Evolutionary conservation across 2,797 vertebrate species (phyloP).

Genomic region (Pampus argenteus): DNA sequence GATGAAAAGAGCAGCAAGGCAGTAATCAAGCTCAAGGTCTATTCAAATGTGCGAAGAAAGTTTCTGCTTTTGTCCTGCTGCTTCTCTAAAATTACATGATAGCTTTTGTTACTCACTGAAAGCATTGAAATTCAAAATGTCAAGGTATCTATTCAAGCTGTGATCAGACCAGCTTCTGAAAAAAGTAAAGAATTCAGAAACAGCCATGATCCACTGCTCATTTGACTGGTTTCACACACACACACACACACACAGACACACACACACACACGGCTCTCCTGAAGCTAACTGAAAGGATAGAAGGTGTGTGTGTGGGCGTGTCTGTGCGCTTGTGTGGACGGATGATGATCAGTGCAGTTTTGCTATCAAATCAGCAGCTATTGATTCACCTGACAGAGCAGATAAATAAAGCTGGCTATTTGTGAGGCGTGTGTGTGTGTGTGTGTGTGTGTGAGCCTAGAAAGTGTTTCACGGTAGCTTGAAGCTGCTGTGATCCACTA

Average conservation of each 20-base stretch:
- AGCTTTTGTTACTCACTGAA: conserved; percentile 30
- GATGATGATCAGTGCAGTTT: conserved; percentile 64
- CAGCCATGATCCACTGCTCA: not conserved
- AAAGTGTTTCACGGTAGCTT: conserved; percentile 61
- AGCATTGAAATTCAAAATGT: conserved; percentile 39
- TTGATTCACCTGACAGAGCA: conserved; percentile 78
- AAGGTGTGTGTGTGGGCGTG: conserved; percentile 23
- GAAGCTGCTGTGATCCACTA: conserved; percentile 76
- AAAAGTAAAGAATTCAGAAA: conserved; percentile 11
- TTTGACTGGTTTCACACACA: conserved; percentile 23
- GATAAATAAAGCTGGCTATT: conserved; percentile 73
- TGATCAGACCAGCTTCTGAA: conserved; percentile 24
- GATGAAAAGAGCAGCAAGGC: conserved; percentile 21
- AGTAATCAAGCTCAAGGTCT: conserved; percentile 43
- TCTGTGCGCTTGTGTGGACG: conserved; percentile 19
- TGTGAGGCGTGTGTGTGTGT: conserved; percentile 24
- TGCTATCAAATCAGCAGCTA: conserved; percentile 78
- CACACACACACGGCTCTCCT: too few relatives aligned
- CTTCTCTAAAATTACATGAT: conserved; percentile 29
- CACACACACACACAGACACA: too few relatives aligned
- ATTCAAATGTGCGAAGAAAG: not conserved
- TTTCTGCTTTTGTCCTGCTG: conserved; percentile 31
- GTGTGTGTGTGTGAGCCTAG: conserved; percentile 16
- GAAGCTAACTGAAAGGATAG: conserved; percentile 15
- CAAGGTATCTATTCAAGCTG: conserved; percentile 30